Conservation (phyloP, 1,140 invertebrate genomes). For the Drosophila pruinosa region DNA sequence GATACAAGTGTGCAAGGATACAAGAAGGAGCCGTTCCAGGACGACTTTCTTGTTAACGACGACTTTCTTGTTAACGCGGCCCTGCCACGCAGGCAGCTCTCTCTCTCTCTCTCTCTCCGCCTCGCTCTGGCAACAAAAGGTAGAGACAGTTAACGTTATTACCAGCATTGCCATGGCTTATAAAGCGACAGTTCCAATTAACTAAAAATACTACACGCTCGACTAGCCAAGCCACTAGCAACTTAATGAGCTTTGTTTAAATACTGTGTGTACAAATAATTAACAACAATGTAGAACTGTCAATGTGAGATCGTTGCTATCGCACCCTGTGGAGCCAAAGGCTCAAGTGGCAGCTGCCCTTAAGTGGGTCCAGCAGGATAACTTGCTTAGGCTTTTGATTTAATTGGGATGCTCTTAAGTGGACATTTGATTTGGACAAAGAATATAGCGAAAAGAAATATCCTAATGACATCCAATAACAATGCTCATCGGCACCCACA, state of each 20-base stretch:
- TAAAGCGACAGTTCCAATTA: conserved; percentile 48
- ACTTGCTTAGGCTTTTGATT: conserved; percentile 3
- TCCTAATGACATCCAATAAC: too few species aligned
- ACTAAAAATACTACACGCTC: conserved; percentile 55
- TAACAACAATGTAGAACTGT: conserved; percentile 16
- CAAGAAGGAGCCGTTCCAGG: neutral
- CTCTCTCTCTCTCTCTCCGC: too few species aligned
- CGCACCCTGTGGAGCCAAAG: neutral
- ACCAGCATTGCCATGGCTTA: conserved; percentile 30
- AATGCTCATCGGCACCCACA: too few species aligned
- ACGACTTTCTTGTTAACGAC: conserved; percentile 6
- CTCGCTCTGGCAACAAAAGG: conserved; percentile 8
- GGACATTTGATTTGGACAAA: neutral
- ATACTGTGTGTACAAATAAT: conserved; percentile 15
- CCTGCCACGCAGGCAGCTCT: too few species aligned
- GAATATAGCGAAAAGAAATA: neutral
- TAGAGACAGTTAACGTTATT: conserved; percentile 41
- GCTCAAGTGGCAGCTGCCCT: neutral
- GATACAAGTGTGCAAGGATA: conserved; percentile 16
- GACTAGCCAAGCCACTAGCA: neutral
- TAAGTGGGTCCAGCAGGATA: conserved; percentile 23
- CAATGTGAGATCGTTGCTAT: neutral
- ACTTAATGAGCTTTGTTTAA: conserved; percentile 16
- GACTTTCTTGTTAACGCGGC: too few species aligned
- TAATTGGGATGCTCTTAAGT: neutral